phyloP scores from a whole-genome alignment of 2,888 invertebrate genomes.

The Apodemia duryi region DNA sequence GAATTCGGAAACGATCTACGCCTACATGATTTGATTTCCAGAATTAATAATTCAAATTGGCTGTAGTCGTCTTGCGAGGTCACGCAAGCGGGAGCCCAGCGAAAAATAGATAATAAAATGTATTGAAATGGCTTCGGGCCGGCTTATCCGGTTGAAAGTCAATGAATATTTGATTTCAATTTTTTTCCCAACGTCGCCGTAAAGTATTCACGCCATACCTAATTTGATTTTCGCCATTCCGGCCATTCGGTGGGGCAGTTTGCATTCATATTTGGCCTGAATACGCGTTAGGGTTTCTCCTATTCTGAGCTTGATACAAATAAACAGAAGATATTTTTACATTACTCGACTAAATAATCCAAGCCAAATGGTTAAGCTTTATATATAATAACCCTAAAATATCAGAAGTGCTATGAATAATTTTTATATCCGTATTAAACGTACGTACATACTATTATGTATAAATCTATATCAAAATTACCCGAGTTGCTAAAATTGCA shows the following conservation, averaged over 20 bases:
- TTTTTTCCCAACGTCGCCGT: conserved; percentile 76
- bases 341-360: conserved; percentile 70
- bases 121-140: conserved; percentile 77
- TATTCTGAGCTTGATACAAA: conserved; percentile 71
- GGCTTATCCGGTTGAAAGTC: conserved; percentile 79
- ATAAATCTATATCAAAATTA: conserved; percentile 2
- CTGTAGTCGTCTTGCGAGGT: conserved; percentile 45
- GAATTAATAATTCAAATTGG: conserved; percentile 44
- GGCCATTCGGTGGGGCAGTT: conserved; percentile 74
- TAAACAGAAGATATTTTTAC: conserved; percentile 78
- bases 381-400: conserved; percentile 61
- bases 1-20: conserved; percentile 27
- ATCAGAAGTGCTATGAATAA: conserved; percentile 28
- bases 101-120: conserved; percentile 78
- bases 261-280: conserved; percentile 79
- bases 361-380: conserved; percentile 75
- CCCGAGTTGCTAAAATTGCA: neutral
- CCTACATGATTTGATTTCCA: conserved; percentile 35
- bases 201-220: conserved; percentile 79
- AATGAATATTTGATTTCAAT: conserved; percentile 80
- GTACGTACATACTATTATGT: neutral
- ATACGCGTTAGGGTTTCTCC: conserved; percentile 76
- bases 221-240: conserved; percentile 79
- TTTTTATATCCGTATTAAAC: conserved; percentile 16
- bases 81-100: conserved; percentile 48